Conservation (phyloP, 2,888 invertebrate genomes). For the Cephus pygmeus region DNA sequence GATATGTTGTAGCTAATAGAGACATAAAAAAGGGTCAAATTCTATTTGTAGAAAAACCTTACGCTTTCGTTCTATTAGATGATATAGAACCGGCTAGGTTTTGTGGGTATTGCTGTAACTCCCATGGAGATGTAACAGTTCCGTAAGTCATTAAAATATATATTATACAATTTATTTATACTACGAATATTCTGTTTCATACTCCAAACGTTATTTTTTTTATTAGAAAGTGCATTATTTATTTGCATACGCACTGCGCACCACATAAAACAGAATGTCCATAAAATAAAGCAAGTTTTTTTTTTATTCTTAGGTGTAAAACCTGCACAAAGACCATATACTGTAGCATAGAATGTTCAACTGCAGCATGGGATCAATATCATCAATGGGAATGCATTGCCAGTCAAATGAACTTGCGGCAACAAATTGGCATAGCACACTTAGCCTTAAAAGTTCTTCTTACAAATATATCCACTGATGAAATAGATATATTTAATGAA, state of each 20-base stretch:
- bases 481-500: slow-evolving; percentile 69
- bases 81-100: slow-evolving; percentile 66
- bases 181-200: no score
- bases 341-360: slow-evolving; percentile 75
- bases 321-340: slow-evolving; percentile 76
- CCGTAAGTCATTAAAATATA: slow-evolving; percentile 69
- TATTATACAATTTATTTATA: no score
- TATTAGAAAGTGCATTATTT: no score
- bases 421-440: slow-evolving; percentile 82
- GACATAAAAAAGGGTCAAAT: slow-evolving; percentile 75
- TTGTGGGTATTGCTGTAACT: slow-evolving; percentile 81
- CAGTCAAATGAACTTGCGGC: slow-evolving; percentile 72
- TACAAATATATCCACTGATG: slow-evolving; percentile 63
- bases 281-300: no score
- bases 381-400: slow-evolving; percentile 82
- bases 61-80: slow-evolving; percentile 78
- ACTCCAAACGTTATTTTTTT: no score
- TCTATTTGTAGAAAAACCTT: slow-evolving; percentile 84
- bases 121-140: slow-evolving; percentile 68
- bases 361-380: slow-evolving; percentile 68
- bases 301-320: slow-evolving; percentile 70
- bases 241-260: no score
- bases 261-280: no score
- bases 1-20: slow-evolving; percentile 74
- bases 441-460: slow-evolving; percentile 79